These are phyloP conservation scores for Platycnemis pennipes DNA, from an alignment of 2,888 invertebrate species.

Conservation along the genomic window DNA sequence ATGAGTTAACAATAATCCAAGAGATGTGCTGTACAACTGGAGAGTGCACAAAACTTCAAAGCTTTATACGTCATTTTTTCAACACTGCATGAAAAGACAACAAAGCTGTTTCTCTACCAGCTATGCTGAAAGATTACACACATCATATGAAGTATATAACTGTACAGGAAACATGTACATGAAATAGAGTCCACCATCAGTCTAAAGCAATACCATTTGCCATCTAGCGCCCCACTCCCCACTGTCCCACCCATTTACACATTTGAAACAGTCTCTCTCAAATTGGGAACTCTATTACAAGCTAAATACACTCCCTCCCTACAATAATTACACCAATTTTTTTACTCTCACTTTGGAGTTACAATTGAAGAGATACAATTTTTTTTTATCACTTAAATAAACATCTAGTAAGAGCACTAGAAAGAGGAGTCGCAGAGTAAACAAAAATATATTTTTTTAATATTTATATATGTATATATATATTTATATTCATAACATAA, in stretches of 20 bases:
- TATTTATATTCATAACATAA: slow-evolving; percentile 62
- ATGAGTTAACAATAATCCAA: slow-evolving; percentile 62
- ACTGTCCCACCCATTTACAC: slow-evolving; percentile 42
- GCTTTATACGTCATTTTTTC: slow-evolving; percentile 64
- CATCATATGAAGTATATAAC: slow-evolving; percentile 62
- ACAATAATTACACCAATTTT: slow-evolving; percentile 65
- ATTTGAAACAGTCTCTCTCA: slow-evolving; percentile 40
- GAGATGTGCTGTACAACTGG: slow-evolving; percentile 65
- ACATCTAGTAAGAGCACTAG: slow-evolving; percentile 53
- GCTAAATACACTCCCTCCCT: slow-evolving; percentile 57
- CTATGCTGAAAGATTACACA: slow-evolving; percentile 69
- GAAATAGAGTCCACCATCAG: slow-evolving; percentile 55
- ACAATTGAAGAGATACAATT: slow-evolving; percentile 54
- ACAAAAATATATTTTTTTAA: slow-evolving; percentile 60
- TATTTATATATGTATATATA: slow-evolving; percentile 52
- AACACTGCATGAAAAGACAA: slow-evolving; percentile 65
- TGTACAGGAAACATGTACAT: slow-evolving; percentile 69
- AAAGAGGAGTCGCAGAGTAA: slow-evolving; percentile 59
- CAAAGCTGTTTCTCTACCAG: slow-evolving; percentile 67
- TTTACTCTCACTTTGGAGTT: slow-evolving; percentile 45
- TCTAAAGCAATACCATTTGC: slow-evolving; percentile 42
- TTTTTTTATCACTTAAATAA: slow-evolving; percentile 48
- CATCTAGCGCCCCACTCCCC: slow-evolving; percentile 20
- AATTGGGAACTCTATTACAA: slow-evolving; percentile 41
- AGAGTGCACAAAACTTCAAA: slow-evolving; percentile 66